These are phyloP conservation scores for Heliconius himera DNA, from an alignment of 1,140 invertebrate species.

Conservation along the genomic window DNA sequence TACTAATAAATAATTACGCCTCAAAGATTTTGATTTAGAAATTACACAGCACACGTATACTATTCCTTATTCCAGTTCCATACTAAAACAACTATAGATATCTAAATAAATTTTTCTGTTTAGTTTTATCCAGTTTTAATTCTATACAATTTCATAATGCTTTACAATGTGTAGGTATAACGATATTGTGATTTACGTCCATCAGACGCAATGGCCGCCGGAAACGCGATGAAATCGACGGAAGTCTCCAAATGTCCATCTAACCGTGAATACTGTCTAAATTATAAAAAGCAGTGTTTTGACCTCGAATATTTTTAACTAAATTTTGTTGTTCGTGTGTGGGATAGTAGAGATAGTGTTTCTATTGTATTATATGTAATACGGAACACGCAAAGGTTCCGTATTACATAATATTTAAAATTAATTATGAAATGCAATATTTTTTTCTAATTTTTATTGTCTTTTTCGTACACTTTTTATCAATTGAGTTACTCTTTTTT, in stretches of 20 bases:
- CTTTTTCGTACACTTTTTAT: too few species aligned
- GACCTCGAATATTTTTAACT: conserved; percentile 31
- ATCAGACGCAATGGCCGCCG: conserved; percentile 39
- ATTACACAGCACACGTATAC: background rate
- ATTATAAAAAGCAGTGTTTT: conserved; percentile 32
- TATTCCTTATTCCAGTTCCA: background rate
- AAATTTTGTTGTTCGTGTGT: background rate
- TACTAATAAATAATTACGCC: too few species aligned
- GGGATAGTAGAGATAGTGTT: too few species aligned
- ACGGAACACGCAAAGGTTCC: too few species aligned
- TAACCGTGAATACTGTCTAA: conserved; percentile 55
- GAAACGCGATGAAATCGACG: conserved; percentile 61
- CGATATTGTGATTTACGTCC: conserved; percentile 33
- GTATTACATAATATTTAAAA: too few species aligned
- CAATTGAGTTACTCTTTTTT: too few species aligned
- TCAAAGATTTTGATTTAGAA: too few species aligned
- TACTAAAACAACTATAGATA: background rate
- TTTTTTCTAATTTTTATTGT: too few species aligned
- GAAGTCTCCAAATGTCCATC: conserved; percentile 51
- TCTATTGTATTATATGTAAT: too few species aligned
- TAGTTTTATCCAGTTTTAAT: conserved; percentile 20
- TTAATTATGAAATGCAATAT: too few species aligned
- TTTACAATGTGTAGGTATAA: conserved; percentile 27
- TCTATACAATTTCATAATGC: conserved; percentile 37
- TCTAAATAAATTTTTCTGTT: background rate